Percentiles rank a stretch among this genome's conserved stretches.
Conservation (phyloP, 2,113 vertebrate genomes). For the Platanista minor region DNA sequence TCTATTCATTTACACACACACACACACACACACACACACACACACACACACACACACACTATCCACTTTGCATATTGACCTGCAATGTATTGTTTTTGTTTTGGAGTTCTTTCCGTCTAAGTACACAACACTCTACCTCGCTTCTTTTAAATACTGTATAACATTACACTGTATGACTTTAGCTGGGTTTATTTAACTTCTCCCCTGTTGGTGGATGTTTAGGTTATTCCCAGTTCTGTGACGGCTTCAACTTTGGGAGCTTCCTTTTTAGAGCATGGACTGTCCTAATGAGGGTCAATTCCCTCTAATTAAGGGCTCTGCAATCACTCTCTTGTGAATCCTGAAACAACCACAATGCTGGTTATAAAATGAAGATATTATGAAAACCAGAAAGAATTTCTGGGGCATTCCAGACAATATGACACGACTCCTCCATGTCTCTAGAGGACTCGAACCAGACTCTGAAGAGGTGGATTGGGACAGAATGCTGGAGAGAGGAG, state of each 20-base stretch:
- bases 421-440: conserved; percentile 77
- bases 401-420: conserved; percentile 80
- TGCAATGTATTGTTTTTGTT: background rate
- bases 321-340: conserved; percentile 65
- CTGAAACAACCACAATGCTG: conserved; percentile 73
- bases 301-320: conserved; percentile 11
- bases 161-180: background rate
- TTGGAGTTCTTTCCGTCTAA: background rate
- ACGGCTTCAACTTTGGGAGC: background rate
- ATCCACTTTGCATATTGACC: background rate
- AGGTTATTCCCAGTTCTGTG: background rate
- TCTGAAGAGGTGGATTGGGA: conserved; percentile 56
- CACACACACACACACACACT: background rate
- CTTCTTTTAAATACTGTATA: background rate
- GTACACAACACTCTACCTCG: background rate
- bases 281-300: background rate
- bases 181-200: background rate
- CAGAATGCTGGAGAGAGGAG: background rate
- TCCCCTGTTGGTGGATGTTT: background rate
- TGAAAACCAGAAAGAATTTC: conserved; percentile 82
- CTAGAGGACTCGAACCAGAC: conserved; percentile 78
- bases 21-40: background rate
- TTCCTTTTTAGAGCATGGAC: background rate
- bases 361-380: conserved; percentile 80
- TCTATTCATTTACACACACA: background rate